Evolutionary conservation across 2,888 invertebrate genomes (phyloP), one percentile per base, ranked within the genome.

Genomic region (Tipula unca): DNA sequence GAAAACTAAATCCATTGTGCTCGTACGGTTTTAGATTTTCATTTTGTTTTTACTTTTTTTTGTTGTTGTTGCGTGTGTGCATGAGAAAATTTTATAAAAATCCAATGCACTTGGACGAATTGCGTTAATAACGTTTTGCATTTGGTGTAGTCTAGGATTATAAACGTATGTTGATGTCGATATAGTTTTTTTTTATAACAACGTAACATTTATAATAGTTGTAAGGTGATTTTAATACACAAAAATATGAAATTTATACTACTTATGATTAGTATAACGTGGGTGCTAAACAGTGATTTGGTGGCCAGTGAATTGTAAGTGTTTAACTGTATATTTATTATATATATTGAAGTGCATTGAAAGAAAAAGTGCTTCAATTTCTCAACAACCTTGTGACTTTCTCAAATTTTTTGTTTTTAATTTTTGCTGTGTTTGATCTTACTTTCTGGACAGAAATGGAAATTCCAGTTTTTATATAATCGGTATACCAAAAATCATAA

Each of bases 371-470:
- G 69, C 20, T 69, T 69, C 13, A 69, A 69, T 69, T 69, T 69
- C 69, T 69, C 69, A 69, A 69, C 69, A 69, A 69, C 69, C 69
- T 69, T 69, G 69, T 69, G 69, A 69, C 69, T 69, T 69, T 69
- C 69, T 69, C 2, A 69, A 8, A 69, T 69, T 69, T 69, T 10
- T 69, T 25, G 3, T 25, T 32, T 6, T 32, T 32, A 6, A 32
- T 32, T 32, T 0, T 32, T 32, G n/a, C n/a, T n/a, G n/a, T 17
- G 48, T 54, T 17, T 17, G 4, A 17, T 69, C 69, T 69, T 69
- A 10, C 69, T 25, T 69, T 69, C 69, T 20, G 69, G 69, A 69
- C 10, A 69, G 69, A 69, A 25, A 69, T 69, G 69, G 25, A 69
- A 69, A 69, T 69, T 20, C 25, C 69, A 69, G 25, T 69, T 69